Conservation (phyloP, 2,888 invertebrate genomes). For the Molanna angustata region DNA sequence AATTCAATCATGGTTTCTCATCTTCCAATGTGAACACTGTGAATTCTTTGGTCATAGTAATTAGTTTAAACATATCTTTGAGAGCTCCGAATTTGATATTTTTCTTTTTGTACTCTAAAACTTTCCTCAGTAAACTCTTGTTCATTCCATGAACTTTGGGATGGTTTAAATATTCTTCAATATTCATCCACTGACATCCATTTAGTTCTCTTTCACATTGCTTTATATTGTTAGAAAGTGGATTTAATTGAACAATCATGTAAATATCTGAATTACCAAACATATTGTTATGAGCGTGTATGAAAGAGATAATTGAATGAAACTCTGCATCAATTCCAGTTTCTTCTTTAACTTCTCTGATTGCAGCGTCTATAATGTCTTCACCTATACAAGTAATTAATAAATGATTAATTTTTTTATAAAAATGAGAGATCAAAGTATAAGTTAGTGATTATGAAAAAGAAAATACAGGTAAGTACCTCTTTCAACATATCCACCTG, state of each 20-base stretch:
- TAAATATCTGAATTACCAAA: constrained; percentile 89
- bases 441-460: too few species aligned
- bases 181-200: constrained; percentile 78
- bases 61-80: constrained; percentile 44
- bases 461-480: constrained; percentile 48
- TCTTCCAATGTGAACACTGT: constrained; percentile 38
- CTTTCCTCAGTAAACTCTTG: constrained; percentile 63
- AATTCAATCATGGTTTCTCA: too few species aligned
- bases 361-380: constrained; percentile 75
- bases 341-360: constrained; percentile 87
- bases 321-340: constrained; percentile 79
- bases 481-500: constrained; percentile 88
- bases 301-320: constrained; percentile 69
- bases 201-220: constrained; percentile 76
- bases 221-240: constrained; percentile 59
- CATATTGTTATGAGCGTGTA: constrained; percentile 73
- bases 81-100: constrained; percentile 59
- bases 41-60: constrained; percentile 42
- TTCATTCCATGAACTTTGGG: constrained; percentile 72
- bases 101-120: constrained; percentile 61
- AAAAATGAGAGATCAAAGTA: too few species aligned
- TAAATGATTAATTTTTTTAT: neutral
- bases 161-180: constrained; percentile 68
- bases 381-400: constrained; percentile 62
- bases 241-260: constrained; percentile 69